Evolutionary conservation across 2,888 invertebrate genomes (phyloP).

Genomic region (Hemistola chrysoprasaria): DNA sequence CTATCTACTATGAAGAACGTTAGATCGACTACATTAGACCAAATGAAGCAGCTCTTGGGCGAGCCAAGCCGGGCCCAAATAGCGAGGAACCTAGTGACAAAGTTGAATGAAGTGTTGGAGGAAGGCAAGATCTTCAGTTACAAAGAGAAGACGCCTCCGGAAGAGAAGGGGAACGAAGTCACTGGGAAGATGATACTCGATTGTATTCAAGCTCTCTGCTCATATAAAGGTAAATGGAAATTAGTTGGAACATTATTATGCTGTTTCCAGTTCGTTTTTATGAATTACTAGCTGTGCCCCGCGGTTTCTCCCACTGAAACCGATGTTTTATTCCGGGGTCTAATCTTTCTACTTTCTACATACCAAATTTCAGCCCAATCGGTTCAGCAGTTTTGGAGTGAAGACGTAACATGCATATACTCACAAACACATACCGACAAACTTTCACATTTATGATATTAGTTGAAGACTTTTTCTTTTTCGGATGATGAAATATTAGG

Average conservation of each 20-base stretch:
- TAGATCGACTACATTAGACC: constrained; percentile 83
- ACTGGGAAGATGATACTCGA: constrained; percentile 81
- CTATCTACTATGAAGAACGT: constrained; percentile 84
- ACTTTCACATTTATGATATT: too few species aligned
- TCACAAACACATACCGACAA: too few species aligned
- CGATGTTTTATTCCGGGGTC: too few species aligned
- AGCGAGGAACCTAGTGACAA: constrained; percentile 84
- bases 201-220: constrained; percentile 78
- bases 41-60: constrained; percentile 84
- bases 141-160: constrained; percentile 63
- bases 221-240: constrained; percentile 60
- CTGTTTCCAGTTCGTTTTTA: too few species aligned
- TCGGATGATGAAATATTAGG: too few species aligned
- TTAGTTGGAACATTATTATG: background rate
- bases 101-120: constrained; percentile 85
- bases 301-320: too few species aligned
- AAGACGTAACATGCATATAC: too few species aligned
- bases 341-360: too few species aligned
- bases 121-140: constrained; percentile 75
- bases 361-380: too few species aligned
- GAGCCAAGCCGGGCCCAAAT: constrained; percentile 83
- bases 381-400: too few species aligned
- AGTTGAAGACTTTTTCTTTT: too few species aligned
- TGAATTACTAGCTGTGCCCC: too few species aligned
- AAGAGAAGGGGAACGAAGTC: constrained; percentile 65